These are phyloP conservation scores for Operophtera brumata DNA, from an alignment of 2,888 invertebrate genomes.

Conservation along the genomic window DNA sequence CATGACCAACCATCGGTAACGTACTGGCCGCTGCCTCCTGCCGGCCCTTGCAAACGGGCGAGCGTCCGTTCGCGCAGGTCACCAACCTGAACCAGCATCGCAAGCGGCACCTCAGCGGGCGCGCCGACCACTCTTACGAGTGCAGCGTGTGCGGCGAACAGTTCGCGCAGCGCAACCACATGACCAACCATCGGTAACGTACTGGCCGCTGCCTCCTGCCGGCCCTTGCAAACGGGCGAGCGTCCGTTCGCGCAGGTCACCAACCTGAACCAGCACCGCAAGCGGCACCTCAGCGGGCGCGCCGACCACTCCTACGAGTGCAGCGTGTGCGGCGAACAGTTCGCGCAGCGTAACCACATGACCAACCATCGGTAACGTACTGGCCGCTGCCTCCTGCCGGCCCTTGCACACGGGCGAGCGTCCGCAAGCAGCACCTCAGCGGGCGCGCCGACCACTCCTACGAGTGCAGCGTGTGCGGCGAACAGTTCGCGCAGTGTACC, in stretches of 20 bases:
- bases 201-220: too few relatives aligned
- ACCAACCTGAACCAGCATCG: conserved; percentile 78
- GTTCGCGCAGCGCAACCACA: conserved; percentile 72
- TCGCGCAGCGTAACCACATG: conserved; percentile 73
- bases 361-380: conserved; percentile 67
- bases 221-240: conserved; percentile 76
- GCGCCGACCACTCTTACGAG: conserved; percentile 63
- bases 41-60: conserved; percentile 76
- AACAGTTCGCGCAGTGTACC: conserved; percentile 70
- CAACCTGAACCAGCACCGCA: conserved; percentile 76
- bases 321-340: conserved; percentile 69
- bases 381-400: too few relatives aligned
- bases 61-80: conserved; percentile 76
- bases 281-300: conserved; percentile 68
- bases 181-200: conserved; percentile 69
- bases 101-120: conserved; percentile 69
- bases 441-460: conserved; percentile 64
- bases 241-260: conserved; percentile 77
- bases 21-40: too few relatives aligned
- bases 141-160: conserved; percentile 71
- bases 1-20: conserved; percentile 69
- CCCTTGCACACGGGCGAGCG: conserved; percentile 77
- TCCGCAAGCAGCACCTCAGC: conserved; percentile 71
- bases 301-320: conserved; percentile 67
- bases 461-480: conserved; percentile 71